Conservation (phyloP, 2,797 vertebrate genomes). For the Sebastes vulpes region DNA sequence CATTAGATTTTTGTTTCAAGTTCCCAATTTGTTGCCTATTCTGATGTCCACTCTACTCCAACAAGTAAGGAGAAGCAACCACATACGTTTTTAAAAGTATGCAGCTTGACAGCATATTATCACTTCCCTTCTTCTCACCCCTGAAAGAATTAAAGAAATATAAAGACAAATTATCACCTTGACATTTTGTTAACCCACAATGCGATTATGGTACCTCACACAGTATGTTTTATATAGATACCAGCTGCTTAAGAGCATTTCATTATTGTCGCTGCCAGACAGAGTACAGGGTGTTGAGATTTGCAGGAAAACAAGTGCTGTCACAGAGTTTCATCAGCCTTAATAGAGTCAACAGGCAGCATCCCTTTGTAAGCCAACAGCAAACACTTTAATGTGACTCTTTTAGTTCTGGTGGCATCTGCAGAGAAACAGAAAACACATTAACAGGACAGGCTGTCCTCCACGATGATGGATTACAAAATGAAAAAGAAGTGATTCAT, state of each 20-base stretch:
- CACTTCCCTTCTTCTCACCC: not conserved
- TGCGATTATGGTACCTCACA: slow-evolving; percentile 62
- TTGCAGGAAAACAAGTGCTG: slow-evolving; percentile 81
- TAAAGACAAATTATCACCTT: slow-evolving; percentile 17
- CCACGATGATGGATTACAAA: not conserved
- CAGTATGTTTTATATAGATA: slow-evolving; percentile 79
- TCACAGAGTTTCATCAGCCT: slow-evolving; percentile 48
- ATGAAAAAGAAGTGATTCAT: not conserved
- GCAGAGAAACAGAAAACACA: not conserved
- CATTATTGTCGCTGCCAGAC: slow-evolving; percentile 89
- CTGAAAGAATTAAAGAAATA: slow-evolving; percentile 1
- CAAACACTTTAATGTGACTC: slow-evolving; percentile 57
- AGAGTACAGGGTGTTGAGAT: slow-evolving; percentile 89
- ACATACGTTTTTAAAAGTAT: not conserved
- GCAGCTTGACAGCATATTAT: slow-evolving; percentile 4
- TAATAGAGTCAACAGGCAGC: slow-evolving; percentile 88
- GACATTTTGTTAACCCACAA: slow-evolving; percentile 36
- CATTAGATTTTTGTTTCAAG: not conserved
- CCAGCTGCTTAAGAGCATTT: slow-evolving; percentile 88
- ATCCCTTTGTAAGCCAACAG: slow-evolving; percentile 65
- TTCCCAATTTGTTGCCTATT: not conserved
- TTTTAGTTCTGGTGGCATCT: slow-evolving; percentile 78
- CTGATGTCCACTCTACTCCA: not conserved
- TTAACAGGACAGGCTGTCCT: not conserved
- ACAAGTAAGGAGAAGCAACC: not conserved